phyloP scores from a whole-genome alignment of 2,797 vertebrate genomes.

The Notamacropus eugenii region DNA sequence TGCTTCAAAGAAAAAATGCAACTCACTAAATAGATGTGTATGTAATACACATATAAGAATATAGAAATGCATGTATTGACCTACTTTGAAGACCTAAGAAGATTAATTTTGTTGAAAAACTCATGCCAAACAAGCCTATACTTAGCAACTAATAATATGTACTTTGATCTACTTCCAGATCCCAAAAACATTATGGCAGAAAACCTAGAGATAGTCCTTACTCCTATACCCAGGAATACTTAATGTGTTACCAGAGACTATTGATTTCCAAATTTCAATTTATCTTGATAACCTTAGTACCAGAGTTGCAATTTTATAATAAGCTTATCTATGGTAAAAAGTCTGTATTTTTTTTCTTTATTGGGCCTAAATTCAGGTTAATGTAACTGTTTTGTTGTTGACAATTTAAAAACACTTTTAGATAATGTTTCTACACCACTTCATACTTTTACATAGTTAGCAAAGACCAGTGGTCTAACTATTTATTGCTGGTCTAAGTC shows the following conservation, averaged over 20 bases:
- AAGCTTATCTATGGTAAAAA: background rate
- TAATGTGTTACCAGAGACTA: constrained; percentile 10
- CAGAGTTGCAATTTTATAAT: background rate
- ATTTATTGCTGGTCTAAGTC: background rate
- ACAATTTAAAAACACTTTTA: background rate
- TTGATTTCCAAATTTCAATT: constrained; percentile 43
- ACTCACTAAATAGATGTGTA: constrained; percentile 11
- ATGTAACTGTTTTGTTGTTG: constrained; percentile 23
- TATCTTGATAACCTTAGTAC: constrained; percentile 11
- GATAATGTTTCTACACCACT: constrained; percentile 20
- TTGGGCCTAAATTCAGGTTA: constrained; percentile 12
- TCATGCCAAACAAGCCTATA: background rate
- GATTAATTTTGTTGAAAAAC: constrained; percentile 41
- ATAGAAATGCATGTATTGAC: constrained; percentile 12
- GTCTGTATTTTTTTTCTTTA: background rate
- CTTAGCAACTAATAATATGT: constrained; percentile 38
- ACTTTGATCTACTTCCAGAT: constrained; percentile 47
- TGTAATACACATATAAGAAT: constrained; percentile 39
- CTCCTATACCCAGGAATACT: constrained; percentile 19
- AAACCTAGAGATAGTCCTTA: constrained; percentile 27
- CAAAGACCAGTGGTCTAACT: background rate
- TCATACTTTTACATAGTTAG: constrained; percentile 8
- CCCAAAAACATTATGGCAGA: constrained; percentile 42
- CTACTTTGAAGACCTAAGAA: constrained; percentile 46
- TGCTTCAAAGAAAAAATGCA: constrained; percentile 44